phyloP scores from a whole-genome alignment of 2,888 invertebrate genomes.

The Dasypogon diadema region DNA sequence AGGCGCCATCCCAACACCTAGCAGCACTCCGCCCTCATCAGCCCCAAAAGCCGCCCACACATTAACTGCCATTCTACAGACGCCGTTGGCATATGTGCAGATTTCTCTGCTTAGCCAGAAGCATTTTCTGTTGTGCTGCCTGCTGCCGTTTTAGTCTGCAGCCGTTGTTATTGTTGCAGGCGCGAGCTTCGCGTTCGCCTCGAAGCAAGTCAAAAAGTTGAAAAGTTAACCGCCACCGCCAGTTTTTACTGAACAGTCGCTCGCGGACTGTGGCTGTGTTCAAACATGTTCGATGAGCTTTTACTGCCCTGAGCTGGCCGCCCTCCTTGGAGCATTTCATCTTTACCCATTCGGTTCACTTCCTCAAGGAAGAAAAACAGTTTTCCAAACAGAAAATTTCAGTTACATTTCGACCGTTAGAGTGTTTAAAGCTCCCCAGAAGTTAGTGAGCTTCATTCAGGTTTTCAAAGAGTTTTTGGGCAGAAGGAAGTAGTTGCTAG shows the following conservation, averaged over 20 bases:
- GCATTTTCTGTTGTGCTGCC: no score
- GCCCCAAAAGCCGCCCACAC: background rate
- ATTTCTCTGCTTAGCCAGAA: background rate
- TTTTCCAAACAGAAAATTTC: constrained; percentile 59
- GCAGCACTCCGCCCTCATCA: background rate
- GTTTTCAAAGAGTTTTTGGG: background rate
- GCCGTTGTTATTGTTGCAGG: no score
- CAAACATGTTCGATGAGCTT: constrained; percentile 48
- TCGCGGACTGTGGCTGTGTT: constrained; percentile 54
- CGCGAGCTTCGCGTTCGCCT: no score
- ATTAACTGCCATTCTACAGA: background rate
- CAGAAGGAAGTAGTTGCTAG: no score
- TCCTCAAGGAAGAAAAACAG: constrained; percentile 54
- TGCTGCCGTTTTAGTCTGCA: no score
- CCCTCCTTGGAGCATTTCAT: constrained; percentile 12
- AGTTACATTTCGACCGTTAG: constrained; percentile 67
- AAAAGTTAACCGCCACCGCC: background rate
- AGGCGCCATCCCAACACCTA: constrained; percentile 15
- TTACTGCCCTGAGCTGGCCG: constrained; percentile 14
- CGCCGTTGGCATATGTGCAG: background rate
- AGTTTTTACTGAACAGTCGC: constrained; percentile 46
- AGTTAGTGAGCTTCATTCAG: background rate
- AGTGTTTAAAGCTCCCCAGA: constrained; percentile 63
- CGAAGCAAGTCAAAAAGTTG: constrained; percentile 4
- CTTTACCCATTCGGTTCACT: constrained; percentile 8